Evolutionary conservation across 37 sponge, comb jelly and placozoan species (phyloP), one percentile per base, ranked within the genome.

Genomic region (Halichondria panicea): DNA sequence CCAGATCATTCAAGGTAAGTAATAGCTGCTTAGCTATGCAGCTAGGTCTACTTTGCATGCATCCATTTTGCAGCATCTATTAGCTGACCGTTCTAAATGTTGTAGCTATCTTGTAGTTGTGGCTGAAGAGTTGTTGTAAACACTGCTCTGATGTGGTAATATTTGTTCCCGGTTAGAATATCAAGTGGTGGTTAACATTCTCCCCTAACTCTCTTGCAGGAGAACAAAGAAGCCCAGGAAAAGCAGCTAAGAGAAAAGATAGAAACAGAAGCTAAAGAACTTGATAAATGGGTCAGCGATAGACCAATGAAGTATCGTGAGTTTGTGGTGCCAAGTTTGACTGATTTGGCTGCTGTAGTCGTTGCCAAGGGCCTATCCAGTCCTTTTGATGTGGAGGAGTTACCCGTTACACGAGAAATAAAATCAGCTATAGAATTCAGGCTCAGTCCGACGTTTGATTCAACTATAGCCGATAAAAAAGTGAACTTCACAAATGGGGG

Each of bases 401-500:
- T 93, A 32, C 90, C 94, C 1, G 15, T 85, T 25, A 48, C 43
- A 5, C 79, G 84, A 25, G 64, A 82, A 35, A 42, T 93, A 45
- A 93, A 93, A 55, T 79, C 88, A 43, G 74, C 79, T 0, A 79
- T 93, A 0, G 90, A 85, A 54, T 93, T 89, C 55, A 76, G 82
- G 30, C 43, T 89, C n/a, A 53, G 71, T 15, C 94, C 94, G 1
- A 71, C 77, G 1, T 86, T 94, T 53, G 84, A 94, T 27, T 56
- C 75, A 24, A 31, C 37, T 18, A 58, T 79, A 0, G 78, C 79
- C 2, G 78, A 85, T 37, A 43, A 61, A 3, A 76, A 85, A 46
- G 87, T 89, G 18, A 38, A 28, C 38, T 80, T 89, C 44, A 55
- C 80, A 21, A 89, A 95, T 70, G 66, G 84, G 22, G 86, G 86